Evolutionary conservation across 1,140 invertebrate genomes (phyloP), one percentile per base, ranked within the genome.

Genomic region (Agrypnia vestita): DNA sequence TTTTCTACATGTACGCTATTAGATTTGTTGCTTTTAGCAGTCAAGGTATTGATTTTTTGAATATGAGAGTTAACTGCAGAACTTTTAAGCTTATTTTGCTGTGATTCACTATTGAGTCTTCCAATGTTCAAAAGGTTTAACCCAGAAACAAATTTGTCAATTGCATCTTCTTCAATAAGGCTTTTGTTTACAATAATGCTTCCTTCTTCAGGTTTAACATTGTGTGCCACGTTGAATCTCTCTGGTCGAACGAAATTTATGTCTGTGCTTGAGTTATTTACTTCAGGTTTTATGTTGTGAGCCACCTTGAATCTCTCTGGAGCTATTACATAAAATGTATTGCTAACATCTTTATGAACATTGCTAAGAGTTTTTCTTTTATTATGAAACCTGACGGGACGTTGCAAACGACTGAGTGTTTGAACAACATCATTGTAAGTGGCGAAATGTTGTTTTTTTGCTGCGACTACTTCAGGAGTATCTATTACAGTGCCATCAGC

Each of bases 51-150:
- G 25, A 1, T 35, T 35, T 6, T 35, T 35, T 6, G 6, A 35
- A 35, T 6, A 35, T 35, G n/a, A n/a, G n/a, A n/a, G n/a, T n/a
- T n/a, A n/a, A n/a, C n/a, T 6, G 1, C n/a, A 51, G 49, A 51
- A 51, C 8, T 51, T 4, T 15, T 51, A 1, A 51, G 0, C 11
- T 51, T 51, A 51, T 51, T 51, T 13, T 51, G 11, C 3, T 3
- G 49, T 51, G 8, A 12, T 4, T 51, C 1, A 51, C 11, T 51
- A 13, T 35, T 62, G 7, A 15, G 12, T 56, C 19, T 35, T 21
- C 15, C 67, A 49, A 19, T 19, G 19, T 71, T 71, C 46, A 46
- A 49, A 47, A 71, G 46, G 19, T 71, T 51, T 15, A 71, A 71
- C 49, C 67, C 67, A 13, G n/a, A 10, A 47, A 71, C 17, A 25